These are phyloP conservation scores for Delphinapterus leucas DNA, from an alignment of 2,113 vertebrate genomes.

Conservation along the genomic window DNA sequence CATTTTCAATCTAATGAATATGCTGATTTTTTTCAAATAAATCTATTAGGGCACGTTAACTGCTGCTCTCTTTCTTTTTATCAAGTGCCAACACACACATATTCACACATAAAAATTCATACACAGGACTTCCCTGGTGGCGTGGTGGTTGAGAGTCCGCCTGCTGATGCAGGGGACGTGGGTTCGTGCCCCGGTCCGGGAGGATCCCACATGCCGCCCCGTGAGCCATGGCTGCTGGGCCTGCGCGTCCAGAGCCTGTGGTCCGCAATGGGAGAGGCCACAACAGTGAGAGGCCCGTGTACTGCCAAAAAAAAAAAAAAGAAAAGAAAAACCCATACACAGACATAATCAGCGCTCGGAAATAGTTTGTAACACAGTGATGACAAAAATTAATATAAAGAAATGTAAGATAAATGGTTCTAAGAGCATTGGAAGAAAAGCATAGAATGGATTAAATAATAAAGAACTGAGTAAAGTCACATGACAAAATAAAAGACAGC, in stretches of 20 bases:
- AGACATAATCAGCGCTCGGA: not conserved
- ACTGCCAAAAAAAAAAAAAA: no score
- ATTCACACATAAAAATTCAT: not conserved
- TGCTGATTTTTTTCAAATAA: not conserved
- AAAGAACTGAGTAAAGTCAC: not conserved
- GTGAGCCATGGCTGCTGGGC: no score
- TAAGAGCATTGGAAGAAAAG: not conserved
- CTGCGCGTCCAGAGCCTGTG: no score
- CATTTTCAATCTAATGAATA: not conserved
- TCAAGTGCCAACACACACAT: not conserved
- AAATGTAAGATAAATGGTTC: not conserved
- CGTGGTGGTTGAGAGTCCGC: no score
- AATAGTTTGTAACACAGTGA: not conserved
- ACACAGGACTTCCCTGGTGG: not conserved
- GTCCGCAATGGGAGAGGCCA: no score
- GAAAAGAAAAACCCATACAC: not conserved
- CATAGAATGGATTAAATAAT: not conserved
- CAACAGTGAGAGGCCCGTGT: no score
- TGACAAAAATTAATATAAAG: not conserved
- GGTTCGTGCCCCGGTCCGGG: no score
- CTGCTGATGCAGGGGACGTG: no score
- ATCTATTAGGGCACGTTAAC: not conserved
- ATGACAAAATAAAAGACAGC: not conserved
- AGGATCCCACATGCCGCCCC: no score
- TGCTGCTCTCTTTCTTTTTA: not conserved